These are phyloP conservation scores for Diplolepis rosae DNA, from an alignment of 2,888 invertebrate genomes.

Conservation along the genomic window DNA sequence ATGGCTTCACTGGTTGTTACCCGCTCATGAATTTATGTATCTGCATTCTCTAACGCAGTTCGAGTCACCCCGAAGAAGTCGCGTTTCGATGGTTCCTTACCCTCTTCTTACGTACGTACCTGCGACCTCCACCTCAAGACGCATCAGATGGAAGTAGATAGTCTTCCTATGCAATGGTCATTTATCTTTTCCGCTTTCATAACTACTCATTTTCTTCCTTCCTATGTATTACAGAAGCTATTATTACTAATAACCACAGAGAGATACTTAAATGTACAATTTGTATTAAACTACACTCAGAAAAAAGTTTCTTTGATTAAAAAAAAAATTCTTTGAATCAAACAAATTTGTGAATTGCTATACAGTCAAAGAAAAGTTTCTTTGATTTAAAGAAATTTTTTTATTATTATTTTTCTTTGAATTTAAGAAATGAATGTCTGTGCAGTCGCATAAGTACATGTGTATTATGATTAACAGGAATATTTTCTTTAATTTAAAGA, in stretches of 20 bases:
- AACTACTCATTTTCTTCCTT: not conserved
- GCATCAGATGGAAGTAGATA: not conserved
- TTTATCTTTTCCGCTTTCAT: conserved; percentile 9
- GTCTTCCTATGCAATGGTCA: not conserved
- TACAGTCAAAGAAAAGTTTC: no score
- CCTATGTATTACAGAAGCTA: not conserved
- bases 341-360: no score
- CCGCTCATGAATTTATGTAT: conserved; percentile 73
- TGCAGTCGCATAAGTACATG: no score
- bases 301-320: no score
- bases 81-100: conserved; percentile 22
- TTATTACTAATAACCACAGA: conserved; percentile 12
- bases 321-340: no score
- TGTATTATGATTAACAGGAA: no score
- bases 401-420: no score
- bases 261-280: no score
- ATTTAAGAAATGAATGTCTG: no score
- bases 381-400: no score
- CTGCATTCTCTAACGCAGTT: conserved; percentile 70
- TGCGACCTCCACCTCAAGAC: conserved; percentile 3
- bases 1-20: conserved; percentile 73
- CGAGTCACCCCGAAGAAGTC: conserved; percentile 56
- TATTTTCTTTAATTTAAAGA: no score
- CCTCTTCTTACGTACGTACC: conserved; percentile 30
- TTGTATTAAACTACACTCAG: no score